Evolutionary conservation across 2,888 invertebrate species (phyloP).

Genomic region (Urechis unicinctus): DNA sequence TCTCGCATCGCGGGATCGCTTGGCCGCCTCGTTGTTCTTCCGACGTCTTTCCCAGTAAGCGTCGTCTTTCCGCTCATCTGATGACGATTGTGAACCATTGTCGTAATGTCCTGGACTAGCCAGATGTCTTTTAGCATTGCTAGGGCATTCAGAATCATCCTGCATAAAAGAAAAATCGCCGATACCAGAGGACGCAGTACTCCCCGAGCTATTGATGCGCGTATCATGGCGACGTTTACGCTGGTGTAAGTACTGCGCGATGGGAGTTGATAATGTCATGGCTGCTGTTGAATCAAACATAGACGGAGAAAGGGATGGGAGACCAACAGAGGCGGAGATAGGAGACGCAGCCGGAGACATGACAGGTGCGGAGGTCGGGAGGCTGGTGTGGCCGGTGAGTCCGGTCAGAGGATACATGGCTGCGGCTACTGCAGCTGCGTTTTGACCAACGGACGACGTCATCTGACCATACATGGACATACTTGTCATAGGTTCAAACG

Average conservation of each 20-base stretch:
- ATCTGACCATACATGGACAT: too few species aligned
- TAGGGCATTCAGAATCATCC: not conserved
- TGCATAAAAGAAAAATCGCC: not conserved
- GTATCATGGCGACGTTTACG: slow-evolving; percentile 4
- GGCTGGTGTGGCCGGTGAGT: slow-evolving; percentile 3
- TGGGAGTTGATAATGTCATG: slow-evolving; percentile 12
- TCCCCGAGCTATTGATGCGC: not conserved
- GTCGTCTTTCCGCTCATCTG: slow-evolving; percentile 62
- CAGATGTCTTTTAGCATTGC: not conserved
- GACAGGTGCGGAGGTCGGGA: not conserved
- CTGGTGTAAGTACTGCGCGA: slow-evolving; percentile 11
- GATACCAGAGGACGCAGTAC: not conserved
- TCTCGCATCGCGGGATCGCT: slow-evolving; percentile 83
- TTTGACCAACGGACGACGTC: too few species aligned
- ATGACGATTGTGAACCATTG: slow-evolving; percentile 20
- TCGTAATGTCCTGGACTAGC: not conserved
- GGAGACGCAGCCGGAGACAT: too few species aligned
- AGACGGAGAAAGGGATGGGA: slow-evolving; percentile 3
- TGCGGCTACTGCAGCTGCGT: too few species aligned
- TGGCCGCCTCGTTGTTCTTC: slow-evolving; percentile 92
- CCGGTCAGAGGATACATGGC: not conserved
- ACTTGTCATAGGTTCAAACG: slow-evolving; percentile 7
- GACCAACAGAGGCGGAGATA: too few species aligned
- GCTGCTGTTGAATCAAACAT: slow-evolving; percentile 2
- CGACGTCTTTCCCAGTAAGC: slow-evolving; percentile 80